These are phyloP conservation scores for Manis crassicaudata DNA, from an alignment of 2,797 vertebrate species.

Conservation along the genomic window DNA sequence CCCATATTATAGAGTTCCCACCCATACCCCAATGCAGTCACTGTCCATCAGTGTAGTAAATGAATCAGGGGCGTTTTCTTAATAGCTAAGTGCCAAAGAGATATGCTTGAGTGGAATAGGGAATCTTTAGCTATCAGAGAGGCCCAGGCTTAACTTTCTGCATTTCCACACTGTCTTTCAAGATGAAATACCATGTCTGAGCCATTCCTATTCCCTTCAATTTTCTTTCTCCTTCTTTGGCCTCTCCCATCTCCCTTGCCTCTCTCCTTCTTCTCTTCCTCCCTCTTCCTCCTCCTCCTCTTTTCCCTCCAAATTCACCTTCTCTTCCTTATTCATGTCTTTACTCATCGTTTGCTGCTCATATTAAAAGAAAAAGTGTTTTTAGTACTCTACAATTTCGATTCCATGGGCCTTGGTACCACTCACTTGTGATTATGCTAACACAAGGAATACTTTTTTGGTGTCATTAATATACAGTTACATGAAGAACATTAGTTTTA, in stretches of 20 bases:
- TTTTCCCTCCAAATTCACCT: neutral
- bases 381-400: neutral
- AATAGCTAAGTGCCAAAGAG: neutral
- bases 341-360: neutral
- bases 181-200: neutral
- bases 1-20: too few species aligned
- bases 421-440: too few species aligned
- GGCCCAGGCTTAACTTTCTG: neutral
- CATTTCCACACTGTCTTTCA: neutral
- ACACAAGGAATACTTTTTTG: too few species aligned
- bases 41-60: too few species aligned
- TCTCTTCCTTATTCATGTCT: neutral
- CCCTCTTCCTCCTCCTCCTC: neutral
- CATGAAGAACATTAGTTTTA: too few species aligned
- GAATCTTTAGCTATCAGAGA: neutral
- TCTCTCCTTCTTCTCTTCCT: too few species aligned
- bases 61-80: neutral
- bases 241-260: neutral
- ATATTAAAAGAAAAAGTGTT: too few species aligned
- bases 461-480: too few species aligned
- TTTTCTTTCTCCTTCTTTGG: too few species aligned
- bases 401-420: too few species aligned
- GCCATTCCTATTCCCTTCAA: neutral
- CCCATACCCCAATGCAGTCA: too few species aligned
- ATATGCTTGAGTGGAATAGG: neutral